phyloP scores from a whole-genome alignment of 1,140 invertebrate species.

The Halyomorpha halys region DNA sequence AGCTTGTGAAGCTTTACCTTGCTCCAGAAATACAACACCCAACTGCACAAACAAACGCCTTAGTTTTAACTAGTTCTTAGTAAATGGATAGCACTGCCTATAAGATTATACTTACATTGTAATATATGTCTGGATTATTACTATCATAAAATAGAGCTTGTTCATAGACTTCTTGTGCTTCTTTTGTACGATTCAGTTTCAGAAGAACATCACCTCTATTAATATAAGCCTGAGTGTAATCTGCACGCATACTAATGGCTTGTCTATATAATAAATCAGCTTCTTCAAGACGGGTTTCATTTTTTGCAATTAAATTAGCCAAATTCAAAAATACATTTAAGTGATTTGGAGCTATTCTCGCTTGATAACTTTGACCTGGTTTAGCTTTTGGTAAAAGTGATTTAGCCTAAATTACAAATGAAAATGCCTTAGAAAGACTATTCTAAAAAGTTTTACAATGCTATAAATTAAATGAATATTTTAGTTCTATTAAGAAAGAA shows the following conservation, averaged over 20 bases:
- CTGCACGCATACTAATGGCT: constrained; percentile 92
- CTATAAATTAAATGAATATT: too few relatives aligned
- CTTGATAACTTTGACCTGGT: constrained; percentile 87
- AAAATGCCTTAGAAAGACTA: background rate
- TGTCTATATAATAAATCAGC: constrained; percentile 84
- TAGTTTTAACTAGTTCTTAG: constrained; percentile 10
- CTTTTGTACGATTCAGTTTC: constrained; percentile 86
- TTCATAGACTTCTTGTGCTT: constrained; percentile 91
- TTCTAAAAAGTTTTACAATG: too few relatives aligned
- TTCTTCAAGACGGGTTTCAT: constrained; percentile 81
- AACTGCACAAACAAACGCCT: constrained; percentile 43
- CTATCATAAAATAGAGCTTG: constrained; percentile 85
- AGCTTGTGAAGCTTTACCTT: constrained; percentile 82
- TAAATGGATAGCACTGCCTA: background rate
- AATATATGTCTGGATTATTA: constrained; percentile 93
- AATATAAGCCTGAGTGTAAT: constrained; percentile 95
- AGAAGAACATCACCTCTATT: constrained; percentile 93
- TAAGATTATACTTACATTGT: constrained; percentile 64
- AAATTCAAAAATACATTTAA: constrained; percentile 92
- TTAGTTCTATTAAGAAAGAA: too few relatives aligned
- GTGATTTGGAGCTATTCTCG: constrained; percentile 90
- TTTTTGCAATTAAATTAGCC: constrained; percentile 88
- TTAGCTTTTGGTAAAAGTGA: constrained; percentile 79
- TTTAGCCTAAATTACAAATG: constrained; percentile 53
- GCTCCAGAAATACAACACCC: constrained; percentile 87